Conservation (phyloP, 2,888 invertebrate species). For the Latrodectus hesperus region DNA sequence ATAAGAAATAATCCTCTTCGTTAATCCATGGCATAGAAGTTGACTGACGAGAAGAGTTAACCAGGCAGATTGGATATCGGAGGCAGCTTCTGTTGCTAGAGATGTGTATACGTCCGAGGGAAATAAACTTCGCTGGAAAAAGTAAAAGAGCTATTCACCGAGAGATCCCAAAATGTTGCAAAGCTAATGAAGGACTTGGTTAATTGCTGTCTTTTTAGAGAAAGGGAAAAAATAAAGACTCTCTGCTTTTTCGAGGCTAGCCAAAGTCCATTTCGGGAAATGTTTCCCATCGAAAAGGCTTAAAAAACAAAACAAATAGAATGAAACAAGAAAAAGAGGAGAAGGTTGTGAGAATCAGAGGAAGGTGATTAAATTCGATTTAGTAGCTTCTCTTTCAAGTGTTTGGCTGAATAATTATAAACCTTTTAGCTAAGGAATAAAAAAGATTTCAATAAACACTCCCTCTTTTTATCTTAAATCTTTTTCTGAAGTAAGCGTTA, state of each 20-base stretch:
- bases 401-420: slow-evolving; percentile 42
- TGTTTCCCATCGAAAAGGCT: slow-evolving; percentile 6
- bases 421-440: slow-evolving; percentile 33
- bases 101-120: slow-evolving; percentile 43
- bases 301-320: slow-evolving; percentile 27
- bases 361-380: slow-evolving; percentile 44
- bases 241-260: slow-evolving; percentile 18
- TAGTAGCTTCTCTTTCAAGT: slow-evolving; percentile 31
- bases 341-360: not conserved
- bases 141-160: slow-evolving; percentile 51
- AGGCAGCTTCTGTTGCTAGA: slow-evolving; percentile 3
- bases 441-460: slow-evolving; percentile 39
- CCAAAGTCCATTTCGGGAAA: slow-evolving; percentile 55
- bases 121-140: slow-evolving; percentile 48
- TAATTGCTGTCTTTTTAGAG: slow-evolving; percentile 65
- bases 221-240: slow-evolving; percentile 22
- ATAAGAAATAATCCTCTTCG: slow-evolving; percentile 69
- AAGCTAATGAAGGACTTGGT: slow-evolving; percentile 66
- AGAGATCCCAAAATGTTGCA: slow-evolving; percentile 42
- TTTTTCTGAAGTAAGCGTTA: not conserved
- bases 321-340: slow-evolving; percentile 21
- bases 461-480: not conserved
- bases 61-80: slow-evolving; percentile 63
- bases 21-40: slow-evolving; percentile 64
- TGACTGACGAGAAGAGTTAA: slow-evolving; percentile 69